Percentiles rank a stretch among this genome's conserved stretches.
These are phyloP conservation scores for Tragelaphus buxtoni DNA, from an alignment of 2,113 vertebrate genomes.

Conservation along the genomic window DNA sequence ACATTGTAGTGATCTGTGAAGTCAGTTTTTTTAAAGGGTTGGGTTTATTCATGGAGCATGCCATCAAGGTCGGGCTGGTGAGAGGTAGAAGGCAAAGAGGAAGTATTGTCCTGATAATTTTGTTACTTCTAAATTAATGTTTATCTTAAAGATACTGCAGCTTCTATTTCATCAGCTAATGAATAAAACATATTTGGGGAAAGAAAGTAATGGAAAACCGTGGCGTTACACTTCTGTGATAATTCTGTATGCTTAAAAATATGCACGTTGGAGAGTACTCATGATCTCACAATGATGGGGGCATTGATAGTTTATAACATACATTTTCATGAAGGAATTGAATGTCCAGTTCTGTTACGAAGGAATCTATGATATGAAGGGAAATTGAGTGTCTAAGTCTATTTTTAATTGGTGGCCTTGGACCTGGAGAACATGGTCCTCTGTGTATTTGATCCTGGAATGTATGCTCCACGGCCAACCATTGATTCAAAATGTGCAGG, in stretches of 20 bases:
- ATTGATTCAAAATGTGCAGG: neutral
- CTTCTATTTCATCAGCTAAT: constrained; percentile 42
- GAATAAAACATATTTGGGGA: constrained; percentile 11
- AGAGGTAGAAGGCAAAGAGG: constrained; percentile 61
- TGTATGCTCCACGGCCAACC: neutral
- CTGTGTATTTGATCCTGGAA: neutral
- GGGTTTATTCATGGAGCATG: constrained; percentile 69
- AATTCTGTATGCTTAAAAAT: neutral
- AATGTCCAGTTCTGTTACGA: neutral
- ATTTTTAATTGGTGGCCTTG: neutral
- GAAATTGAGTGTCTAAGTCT: neutral
- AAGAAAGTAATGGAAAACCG: neutral
- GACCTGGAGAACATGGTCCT: neutral
- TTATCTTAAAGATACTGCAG: constrained; percentile 62
- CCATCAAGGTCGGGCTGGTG: constrained; percentile 50
- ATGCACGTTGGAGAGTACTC: neutral
- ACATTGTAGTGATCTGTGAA: constrained; percentile 54
- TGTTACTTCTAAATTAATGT: constrained; percentile 44
- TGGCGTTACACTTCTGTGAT: neutral
- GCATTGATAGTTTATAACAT: neutral
- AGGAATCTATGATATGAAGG: neutral
- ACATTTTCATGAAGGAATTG: neutral
- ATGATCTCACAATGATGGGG: neutral
- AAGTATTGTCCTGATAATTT: constrained; percentile 39
- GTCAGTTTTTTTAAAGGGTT: constrained; percentile 57